Conservation (phyloP, 2,113 vertebrate species). For the Garra rufa region DNA sequence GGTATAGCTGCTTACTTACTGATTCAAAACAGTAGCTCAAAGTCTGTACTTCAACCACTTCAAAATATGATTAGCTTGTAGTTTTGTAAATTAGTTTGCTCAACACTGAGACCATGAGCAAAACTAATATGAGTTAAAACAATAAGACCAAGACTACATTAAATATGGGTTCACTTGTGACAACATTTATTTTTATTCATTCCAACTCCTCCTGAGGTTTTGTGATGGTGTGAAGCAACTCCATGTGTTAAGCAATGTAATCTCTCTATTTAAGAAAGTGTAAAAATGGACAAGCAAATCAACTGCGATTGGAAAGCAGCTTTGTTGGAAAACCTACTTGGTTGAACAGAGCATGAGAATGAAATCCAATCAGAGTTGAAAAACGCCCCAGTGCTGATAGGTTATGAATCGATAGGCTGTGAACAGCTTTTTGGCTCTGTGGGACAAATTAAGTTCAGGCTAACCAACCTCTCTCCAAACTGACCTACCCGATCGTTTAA, state of each 20-base stretch:
- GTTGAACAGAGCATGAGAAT: conserved; percentile 70
- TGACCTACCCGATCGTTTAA: conserved; percentile 11
- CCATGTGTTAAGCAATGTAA: not conserved
- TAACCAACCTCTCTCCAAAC: conserved; percentile 52
- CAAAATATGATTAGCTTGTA: no score
- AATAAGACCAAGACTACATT: not conserved
- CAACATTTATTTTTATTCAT: not conserved
- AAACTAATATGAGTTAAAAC: not conserved
- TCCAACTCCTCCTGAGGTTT: not conserved
- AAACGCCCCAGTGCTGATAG: conserved; percentile 65
- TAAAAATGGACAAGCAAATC: conserved; percentile 67
- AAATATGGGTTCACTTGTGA: not conserved
- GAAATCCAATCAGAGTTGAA: conserved; percentile 73
- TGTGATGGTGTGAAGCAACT: not conserved
- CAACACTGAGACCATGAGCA: not conserved
- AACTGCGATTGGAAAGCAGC: conserved; percentile 70
- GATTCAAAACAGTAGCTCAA: no score
- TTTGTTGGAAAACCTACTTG: conserved; percentile 65
- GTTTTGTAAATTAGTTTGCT: no score
- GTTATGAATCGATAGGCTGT: conserved; percentile 69
- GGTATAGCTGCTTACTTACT: no score
- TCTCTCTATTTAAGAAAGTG: not conserved
- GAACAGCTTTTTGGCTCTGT: conserved; percentile 66
- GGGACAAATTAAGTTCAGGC: conserved; percentile 49
- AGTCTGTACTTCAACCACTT: no score